Base-by-base conservation (phyloP, 2,113 vertebrate genomes). In the Pseudorectes ferrugineus region DNA sequence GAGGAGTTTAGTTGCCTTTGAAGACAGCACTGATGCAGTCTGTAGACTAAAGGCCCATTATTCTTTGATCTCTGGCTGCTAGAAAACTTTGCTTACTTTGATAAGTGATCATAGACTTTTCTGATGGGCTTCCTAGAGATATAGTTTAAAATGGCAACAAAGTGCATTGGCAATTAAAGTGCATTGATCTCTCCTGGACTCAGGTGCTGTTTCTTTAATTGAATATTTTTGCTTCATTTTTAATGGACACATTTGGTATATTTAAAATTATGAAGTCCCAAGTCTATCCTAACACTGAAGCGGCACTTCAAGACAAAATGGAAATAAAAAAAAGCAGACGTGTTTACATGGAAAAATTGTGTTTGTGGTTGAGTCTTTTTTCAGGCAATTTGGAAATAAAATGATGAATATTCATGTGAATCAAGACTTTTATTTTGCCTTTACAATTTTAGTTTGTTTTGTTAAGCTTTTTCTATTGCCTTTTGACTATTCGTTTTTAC, bases 31-130 rank as follows among this genome's bases (percentile, higher is more conserved):
- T 71, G 57, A 84, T 92, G 57, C 36, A 57, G 72, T 43, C 65
- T 86, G 15, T 74, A 88, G 45, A 83, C 62, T 68, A 93, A 93
- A 81, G 59, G 20, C 40, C 66, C 82, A 29, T 74, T 77, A 43
- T 66, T 66, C 74, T 93, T 95, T 88, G 62, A 95, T 96, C 58
- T 92, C 38, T 22, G 62, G 38, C 72, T 93, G 59, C 48, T 92
- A 48, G 31, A 81, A 88, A 91, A 77, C 59, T 83, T 82, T 40
- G 7, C 38, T 83, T 85, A 58, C 78, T 77, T 74, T 92, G 55
- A 74, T 88, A 91, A 88, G n/a, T 51, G 76, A 74, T 91, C 79
- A 89, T 67, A 81, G 80, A 75, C 48, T 88, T 91, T 23, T 70
- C 43, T 89, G 65, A 84, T 78, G 61, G 19, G 5, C 20, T 85